Evolutionary conservation across 2,113 vertebrate species (phyloP).

Genomic region (Corapipo altera): DNA sequence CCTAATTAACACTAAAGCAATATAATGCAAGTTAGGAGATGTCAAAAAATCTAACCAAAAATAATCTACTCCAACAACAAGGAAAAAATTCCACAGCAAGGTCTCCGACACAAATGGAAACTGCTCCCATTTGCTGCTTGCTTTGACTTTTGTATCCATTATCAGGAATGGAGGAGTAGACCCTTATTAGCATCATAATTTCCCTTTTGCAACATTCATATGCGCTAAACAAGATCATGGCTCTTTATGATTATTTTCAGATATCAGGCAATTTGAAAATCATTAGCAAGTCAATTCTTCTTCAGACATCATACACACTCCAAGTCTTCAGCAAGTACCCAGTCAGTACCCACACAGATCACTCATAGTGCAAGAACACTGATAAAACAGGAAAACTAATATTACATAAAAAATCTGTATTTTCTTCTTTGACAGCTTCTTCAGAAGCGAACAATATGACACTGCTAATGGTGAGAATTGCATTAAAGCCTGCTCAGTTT

Average conservation of each 20-base stretch:
- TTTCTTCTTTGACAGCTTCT: background rate
- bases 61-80: background rate
- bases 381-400: background rate
- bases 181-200: background rate
- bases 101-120: background rate
- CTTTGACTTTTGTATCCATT: background rate
- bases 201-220: background rate
- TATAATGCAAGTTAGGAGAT: background rate
- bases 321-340: background rate
- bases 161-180: background rate
- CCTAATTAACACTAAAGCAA: background rate
- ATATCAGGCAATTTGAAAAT: background rate
- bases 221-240: background rate
- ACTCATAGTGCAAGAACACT: background rate
- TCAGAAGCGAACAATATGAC: background rate
- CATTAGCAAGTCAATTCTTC: background rate
- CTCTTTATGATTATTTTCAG: background rate
- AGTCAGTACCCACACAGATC: background rate
- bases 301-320: background rate
- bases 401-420: background rate
- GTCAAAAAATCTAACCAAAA: background rate
- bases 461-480: background rate
- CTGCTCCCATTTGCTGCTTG: background rate
- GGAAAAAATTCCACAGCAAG: background rate
- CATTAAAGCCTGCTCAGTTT: background rate